Percentiles rank a stretch among this genome's conserved stretches.
These are phyloP conservation scores for Dorcus parallelipipedus DNA, from an alignment of 2,888 invertebrate species.

Conservation along the genomic window DNA sequence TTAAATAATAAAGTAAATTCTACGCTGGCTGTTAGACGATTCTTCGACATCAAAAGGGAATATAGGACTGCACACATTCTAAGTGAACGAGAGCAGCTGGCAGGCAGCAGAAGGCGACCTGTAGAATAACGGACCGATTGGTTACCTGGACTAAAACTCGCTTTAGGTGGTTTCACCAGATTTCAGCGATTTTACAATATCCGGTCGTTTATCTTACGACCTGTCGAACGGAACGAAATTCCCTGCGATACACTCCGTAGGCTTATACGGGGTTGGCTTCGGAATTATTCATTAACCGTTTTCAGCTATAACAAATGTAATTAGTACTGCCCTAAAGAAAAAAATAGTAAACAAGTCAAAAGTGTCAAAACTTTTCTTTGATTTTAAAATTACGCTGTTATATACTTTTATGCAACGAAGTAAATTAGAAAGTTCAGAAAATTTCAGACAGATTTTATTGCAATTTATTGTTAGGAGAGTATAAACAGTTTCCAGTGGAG, in stretches of 20 bases:
- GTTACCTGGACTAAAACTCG: constrained; percentile 16
- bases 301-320: background rate
- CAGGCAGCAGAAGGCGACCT: constrained; percentile 9
- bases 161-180: constrained; percentile 16
- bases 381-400: too few species aligned
- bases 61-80: constrained; percentile 5
- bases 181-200: constrained; percentile 23
- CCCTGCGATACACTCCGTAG: constrained; percentile 6
- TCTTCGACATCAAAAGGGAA: background rate
- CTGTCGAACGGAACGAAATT: constrained; percentile 15
- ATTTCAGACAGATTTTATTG: too few species aligned
- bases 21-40: constrained; percentile 2
- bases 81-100: constrained; percentile 1
- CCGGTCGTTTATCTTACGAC: constrained; percentile 21
- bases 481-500: too few species aligned
- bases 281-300: background rate
- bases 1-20: background rate
- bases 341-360: too few species aligned
- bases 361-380: too few species aligned
- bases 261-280: background rate
- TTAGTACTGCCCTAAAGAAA: too few species aligned
- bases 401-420: too few species aligned
- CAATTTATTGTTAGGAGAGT: too few species aligned
- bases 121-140: constrained; percentile 15
- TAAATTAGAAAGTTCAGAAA: too few species aligned